These are phyloP conservation scores for Drosophila vallismaia DNA, from an alignment of 2,888 invertebrate genomes.

Conservation along the genomic window DNA sequence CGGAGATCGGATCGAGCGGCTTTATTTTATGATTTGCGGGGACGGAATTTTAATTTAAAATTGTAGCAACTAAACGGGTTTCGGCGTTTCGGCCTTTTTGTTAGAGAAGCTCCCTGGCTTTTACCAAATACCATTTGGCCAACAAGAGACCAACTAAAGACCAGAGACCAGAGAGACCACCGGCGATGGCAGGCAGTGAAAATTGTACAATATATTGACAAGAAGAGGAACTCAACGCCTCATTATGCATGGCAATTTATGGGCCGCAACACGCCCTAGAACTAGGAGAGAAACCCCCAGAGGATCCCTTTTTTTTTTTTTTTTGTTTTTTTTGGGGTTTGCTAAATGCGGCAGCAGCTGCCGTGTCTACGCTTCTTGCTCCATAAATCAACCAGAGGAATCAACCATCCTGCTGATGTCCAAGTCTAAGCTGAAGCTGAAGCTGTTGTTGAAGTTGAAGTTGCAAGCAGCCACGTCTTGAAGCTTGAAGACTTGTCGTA, in stretches of 20 bases:
- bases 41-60: conserved; percentile 22
- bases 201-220: conserved; percentile 38
- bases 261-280: conserved; percentile 55
- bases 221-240: conserved; percentile 60
- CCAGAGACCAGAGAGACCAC: conserved; percentile 36
- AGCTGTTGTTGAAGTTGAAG: conserved; percentile 16
- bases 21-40: conserved; percentile 11
- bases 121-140: neutral
- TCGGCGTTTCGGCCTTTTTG: neutral
- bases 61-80: conserved; percentile 18
- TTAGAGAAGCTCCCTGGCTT: neutral
- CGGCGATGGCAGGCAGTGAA: conserved; percentile 30
- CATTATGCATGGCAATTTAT: conserved; percentile 69
- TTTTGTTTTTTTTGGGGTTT: conserved; percentile 9
- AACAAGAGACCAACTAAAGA: no score
- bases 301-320: neutral
- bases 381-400: conserved; percentile 65
- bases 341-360: conserved; percentile 72
- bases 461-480: neutral
- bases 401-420: no score
- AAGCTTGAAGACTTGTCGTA: conserved; percentile 25
- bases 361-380: conserved; percentile 72
- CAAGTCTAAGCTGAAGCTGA: conserved; percentile 12
- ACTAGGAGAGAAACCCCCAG: conserved; percentile 15
- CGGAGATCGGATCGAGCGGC: conserved; percentile 18